Percentiles rank a stretch among this genome's conserved stretches.
Conservation (phyloP, 1,140 invertebrate species). For the Yoshiicerus persimilis region DNA sequence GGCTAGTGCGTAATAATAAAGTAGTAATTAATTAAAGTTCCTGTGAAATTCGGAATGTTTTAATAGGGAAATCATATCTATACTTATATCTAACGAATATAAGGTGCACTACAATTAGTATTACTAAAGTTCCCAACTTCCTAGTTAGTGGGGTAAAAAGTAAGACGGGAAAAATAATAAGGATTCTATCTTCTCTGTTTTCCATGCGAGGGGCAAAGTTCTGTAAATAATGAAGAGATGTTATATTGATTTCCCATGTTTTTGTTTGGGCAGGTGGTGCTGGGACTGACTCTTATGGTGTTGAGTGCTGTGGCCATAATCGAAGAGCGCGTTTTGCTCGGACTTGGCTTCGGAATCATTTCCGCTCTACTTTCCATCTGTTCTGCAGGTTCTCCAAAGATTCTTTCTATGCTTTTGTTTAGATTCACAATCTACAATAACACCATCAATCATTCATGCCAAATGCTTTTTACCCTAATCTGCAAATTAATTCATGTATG, state of each 20-base stretch:
- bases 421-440: neutral
- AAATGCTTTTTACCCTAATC: neutral
- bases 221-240: neutral
- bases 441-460: neutral
- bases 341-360: conserved; percentile 44
- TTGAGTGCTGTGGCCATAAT: conserved; percentile 44
- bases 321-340: conserved; percentile 42
- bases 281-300: conserved; percentile 42
- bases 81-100: too few relatives aligned
- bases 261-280: conserved; percentile 37
- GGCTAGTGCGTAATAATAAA: too few relatives aligned
- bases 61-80: too few relatives aligned
- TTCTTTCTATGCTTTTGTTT: neutral
- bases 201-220: neutral
- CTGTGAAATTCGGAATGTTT: too few relatives aligned
- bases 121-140: too few relatives aligned
- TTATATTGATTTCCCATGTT: neutral
- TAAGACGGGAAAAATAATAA: neutral
- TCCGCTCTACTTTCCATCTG: conserved; percentile 36
- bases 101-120: too few relatives aligned
- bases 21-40: too few relatives aligned
- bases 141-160: neutral
- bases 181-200: neutral
- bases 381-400: conserved; percentile 33
- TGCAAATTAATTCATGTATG: too few relatives aligned